Conservation (phyloP, 2,113 vertebrate species). For the Campylomormyrus numenius region DNA sequence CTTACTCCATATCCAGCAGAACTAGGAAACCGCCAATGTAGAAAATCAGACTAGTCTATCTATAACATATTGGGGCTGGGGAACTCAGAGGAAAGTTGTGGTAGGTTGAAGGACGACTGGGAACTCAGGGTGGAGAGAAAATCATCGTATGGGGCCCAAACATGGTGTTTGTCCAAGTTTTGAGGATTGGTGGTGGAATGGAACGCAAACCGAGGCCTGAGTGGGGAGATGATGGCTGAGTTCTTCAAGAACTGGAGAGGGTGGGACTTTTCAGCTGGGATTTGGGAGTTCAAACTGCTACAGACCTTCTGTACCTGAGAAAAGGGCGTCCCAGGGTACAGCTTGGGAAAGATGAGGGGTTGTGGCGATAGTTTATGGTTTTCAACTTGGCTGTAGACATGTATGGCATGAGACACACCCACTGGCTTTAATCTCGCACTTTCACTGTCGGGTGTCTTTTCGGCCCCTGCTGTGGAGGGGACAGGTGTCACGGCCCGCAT, state of each 20-base stretch:
- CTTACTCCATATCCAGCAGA: background rate
- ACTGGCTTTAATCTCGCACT: constrained; percentile 66
- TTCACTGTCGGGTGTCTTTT: constrained; percentile 64
- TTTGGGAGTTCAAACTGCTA: constrained; percentile 65
- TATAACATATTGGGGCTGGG: constrained; percentile 91
- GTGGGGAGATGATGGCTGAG: constrained; percentile 82
- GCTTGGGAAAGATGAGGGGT: constrained; percentile 72
- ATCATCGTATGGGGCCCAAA: constrained; percentile 81
- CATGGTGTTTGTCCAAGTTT: constrained; percentile 83
- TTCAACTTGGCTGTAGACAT: constrained; percentile 66
- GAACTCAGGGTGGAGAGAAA: constrained; percentile 83
- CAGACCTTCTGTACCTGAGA: constrained; percentile 49
- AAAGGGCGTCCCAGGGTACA: constrained; percentile 71
- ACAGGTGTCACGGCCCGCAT: constrained; percentile 80
- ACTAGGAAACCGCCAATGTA: background rate
- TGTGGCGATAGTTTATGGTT: constrained; percentile 73
- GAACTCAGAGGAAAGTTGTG: constrained; percentile 84
- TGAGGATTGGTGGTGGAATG: constrained; percentile 80
- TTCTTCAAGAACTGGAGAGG: constrained; percentile 94
- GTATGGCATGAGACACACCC: constrained; percentile 58
- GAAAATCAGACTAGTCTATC: background rate
- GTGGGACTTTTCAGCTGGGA: constrained; percentile 74
- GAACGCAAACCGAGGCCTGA: constrained; percentile 81
- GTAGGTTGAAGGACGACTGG: constrained; percentile 66
- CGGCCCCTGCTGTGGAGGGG: constrained; percentile 57